Evolutionary conservation across 2,888 invertebrate genomes (phyloP).

Genomic region (Tetranychus truncatus): DNA sequence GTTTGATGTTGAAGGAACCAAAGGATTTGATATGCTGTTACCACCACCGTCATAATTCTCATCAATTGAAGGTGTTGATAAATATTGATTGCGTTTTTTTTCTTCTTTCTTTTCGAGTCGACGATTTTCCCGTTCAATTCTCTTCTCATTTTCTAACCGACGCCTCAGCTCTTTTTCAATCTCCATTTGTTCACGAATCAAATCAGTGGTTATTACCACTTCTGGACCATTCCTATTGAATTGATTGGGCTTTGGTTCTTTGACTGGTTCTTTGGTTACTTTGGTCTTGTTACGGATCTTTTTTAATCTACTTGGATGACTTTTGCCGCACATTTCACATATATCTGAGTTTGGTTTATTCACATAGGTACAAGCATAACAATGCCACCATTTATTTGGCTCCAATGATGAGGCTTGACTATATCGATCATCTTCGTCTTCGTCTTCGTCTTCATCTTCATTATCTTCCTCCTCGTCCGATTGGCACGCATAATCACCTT

Average conservation of each 20-base stretch:
- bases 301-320: conserved; percentile 31
- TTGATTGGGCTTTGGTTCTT: not conserved
- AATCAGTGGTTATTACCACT: conserved; percentile 9
- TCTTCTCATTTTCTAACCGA: conserved; percentile 20
- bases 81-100: not conserved
- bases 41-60: not conserved
- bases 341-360: conserved; percentile 60
- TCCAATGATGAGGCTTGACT: conserved; percentile 14
- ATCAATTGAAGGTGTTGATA: not conserved
- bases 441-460: not conserved
- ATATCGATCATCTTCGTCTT: not conserved
- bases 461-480: not conserved
- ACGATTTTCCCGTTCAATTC: conserved; percentile 19
- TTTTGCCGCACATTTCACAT: conserved; percentile 69
- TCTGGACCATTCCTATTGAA: not conserved
- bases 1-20: not conserved
- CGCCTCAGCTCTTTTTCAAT: conserved; percentile 22
- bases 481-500: not conserved
- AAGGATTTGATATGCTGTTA: not conserved
- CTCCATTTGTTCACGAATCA: conserved; percentile 20
- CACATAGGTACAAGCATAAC: conserved; percentile 73
- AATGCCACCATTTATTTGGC: conserved; percentile 45
- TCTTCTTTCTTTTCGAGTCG: conserved; percentile 15
- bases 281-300: not conserved
- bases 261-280: not conserved